Evolutionary conservation across 2,888 invertebrate species (phyloP), one percentile per base, ranked within the genome.

Genomic region (Sinotaia quadrata): DNA sequence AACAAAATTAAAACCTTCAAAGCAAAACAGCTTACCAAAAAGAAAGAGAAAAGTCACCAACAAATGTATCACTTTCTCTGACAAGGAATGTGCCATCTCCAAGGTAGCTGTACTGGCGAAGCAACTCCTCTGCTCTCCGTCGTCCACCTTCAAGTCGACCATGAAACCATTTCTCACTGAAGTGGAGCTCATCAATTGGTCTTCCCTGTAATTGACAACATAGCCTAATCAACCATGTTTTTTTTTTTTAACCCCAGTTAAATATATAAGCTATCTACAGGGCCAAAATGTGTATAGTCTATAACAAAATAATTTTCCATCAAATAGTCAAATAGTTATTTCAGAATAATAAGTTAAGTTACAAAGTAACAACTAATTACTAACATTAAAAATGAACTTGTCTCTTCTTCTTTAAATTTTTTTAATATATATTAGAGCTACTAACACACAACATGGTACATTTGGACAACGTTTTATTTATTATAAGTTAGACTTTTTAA

Each of bases 31-130:
- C 87, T 85, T 81, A 90, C 96, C 95, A 95, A 89, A 98, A 97
- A 0, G 97, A 97, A 33, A 98, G 89, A 73, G 96, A 96, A 86
- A 96, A 97, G 88, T 97, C 97, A 0, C 97, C 97, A 0, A 97
- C 95, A 89, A 97, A 97, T 0, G 97, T 97, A 33, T 96, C 96
- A 85, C 97, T 96, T 79, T 96, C 88, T 36, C 97, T 91, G 0
- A 98, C 97, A 34, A 85, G 78, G 73, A 85, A 85, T 7, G 84
- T 83, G 1, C 85, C 85, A 49, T 85, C 82, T 0, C 84, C 84
- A 2, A 83, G 78, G 60, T 74, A 57, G 58, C 78, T 78, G 72
- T 84, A 81, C 41, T 81, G 75, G 8, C 77, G 75, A 18, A 84
- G 72, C 41, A 83, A 69, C 31, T 78, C 76, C 66, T 81, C 82